phyloP scores from a whole-genome alignment of 2,113 vertebrate genomes.

The Tyto alba region DNA sequence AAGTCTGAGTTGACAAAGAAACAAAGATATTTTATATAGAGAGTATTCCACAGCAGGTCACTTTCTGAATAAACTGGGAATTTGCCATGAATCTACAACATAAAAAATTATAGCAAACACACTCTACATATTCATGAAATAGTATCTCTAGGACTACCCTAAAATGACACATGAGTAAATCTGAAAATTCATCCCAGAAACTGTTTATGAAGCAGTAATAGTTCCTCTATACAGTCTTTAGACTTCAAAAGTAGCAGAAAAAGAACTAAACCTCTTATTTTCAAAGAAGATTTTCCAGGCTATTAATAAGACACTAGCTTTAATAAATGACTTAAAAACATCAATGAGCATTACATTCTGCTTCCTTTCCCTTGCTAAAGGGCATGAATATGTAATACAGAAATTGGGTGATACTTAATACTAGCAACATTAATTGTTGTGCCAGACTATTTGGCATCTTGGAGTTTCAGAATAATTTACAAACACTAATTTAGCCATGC shows the following conservation, averaged over 20 bases:
- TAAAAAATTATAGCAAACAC: not conserved
- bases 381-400: not conserved
- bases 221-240: not conserved
- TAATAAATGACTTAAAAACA: not conserved
- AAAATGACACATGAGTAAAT: not conserved
- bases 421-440: not conserved
- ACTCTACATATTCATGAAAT: not conserved
- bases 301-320: conserved; percentile 19
- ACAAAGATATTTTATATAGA: not conserved
- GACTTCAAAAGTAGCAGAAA: not conserved
- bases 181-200: not conserved
- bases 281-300: not conserved
- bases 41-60: not conserved
- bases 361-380: not conserved
- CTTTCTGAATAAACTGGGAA: not conserved
- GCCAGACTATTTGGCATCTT: not conserved
- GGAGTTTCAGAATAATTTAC: not conserved
- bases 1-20: not conserved
- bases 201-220: not conserved
- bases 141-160: not conserved
- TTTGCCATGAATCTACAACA: not conserved
- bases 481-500: not conserved
- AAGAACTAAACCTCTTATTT: not conserved
- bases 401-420: not conserved
- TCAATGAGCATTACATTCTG: not conserved